phyloP scores from a whole-genome alignment of 37 sponge, comb jelly and placozoan species.

The Axinella damicornis region DNA sequence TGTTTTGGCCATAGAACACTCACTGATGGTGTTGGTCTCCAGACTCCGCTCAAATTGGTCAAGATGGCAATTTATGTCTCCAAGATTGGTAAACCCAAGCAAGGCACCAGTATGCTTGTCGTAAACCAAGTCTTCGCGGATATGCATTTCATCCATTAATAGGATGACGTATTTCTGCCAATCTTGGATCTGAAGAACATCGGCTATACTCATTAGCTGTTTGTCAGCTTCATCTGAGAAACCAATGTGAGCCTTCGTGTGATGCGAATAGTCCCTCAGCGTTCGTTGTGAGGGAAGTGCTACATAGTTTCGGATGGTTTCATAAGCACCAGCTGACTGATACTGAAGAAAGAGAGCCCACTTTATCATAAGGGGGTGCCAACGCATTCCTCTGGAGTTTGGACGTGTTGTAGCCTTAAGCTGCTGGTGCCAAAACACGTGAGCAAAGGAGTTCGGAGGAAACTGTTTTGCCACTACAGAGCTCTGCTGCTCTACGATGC shows the following conservation, averaged over 20 bases:
- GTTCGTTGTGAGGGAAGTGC: conserved; percentile 11
- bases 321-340: conserved; percentile 26
- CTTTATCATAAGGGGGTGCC: conserved; percentile 61
- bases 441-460: not conserved
- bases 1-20: not conserved
- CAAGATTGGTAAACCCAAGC: not conserved
- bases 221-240: conserved; percentile 5
- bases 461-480: too few species aligned
- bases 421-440: conserved; percentile 53
- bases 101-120: conserved; percentile 25
- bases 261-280: conserved; percentile 21
- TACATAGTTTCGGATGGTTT: not conserved
- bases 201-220: not conserved
- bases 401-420: not conserved
- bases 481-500: too few species aligned
- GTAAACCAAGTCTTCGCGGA: conserved; percentile 20
- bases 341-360: conserved; percentile 56
- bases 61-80: not conserved
- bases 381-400: conserved; percentile 19
- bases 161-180: not conserved
- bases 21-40: not conserved
- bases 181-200: not conserved
- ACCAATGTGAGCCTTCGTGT: not conserved
- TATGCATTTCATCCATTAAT: conserved; percentile 29
- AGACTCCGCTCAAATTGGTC: not conserved